Conservation (phyloP, 1,140 invertebrate species). For the Homalodisca vitripennis region DNA sequence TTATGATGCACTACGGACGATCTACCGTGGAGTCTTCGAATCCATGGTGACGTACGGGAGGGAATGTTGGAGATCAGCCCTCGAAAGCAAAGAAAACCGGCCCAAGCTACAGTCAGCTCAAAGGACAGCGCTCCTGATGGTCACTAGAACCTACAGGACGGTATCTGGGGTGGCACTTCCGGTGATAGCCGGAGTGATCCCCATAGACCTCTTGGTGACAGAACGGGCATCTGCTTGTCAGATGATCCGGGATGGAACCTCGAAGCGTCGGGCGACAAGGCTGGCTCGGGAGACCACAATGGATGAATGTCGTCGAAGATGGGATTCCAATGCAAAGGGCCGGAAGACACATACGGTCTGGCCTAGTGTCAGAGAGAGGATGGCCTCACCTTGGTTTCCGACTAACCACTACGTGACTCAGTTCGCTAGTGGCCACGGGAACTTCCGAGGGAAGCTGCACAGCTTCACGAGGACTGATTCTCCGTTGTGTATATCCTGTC, state of each 20-base stretch:
- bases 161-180: conserved; percentile 13
- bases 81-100: not conserved
- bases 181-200: conserved; percentile 3
- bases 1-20: not conserved
- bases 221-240: not conserved
- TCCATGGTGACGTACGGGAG: conserved; percentile 8
- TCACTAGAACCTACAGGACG: conserved; percentile 25
- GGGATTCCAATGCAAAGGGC: not conserved
- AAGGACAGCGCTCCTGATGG: conserved; percentile 8
- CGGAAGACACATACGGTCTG: not conserved
- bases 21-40: conserved; percentile 4
- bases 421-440: not conserved
- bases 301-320: not conserved
- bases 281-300: not conserved
- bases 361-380: not conserved
- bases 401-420: not conserved
- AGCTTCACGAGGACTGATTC: not conserved
- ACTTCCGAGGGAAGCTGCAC: not conserved
- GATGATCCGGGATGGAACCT: not conserved
- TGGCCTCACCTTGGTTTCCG: not conserved
- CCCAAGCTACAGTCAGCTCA: not conserved
- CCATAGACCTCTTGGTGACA: not conserved
- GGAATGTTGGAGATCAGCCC: not conserved
- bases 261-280: not conserved
- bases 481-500: not conserved